These are phyloP conservation scores for Galeopterus variegatus DNA, from an alignment of 2,113 vertebrate genomes.

Conservation along the genomic window DNA sequence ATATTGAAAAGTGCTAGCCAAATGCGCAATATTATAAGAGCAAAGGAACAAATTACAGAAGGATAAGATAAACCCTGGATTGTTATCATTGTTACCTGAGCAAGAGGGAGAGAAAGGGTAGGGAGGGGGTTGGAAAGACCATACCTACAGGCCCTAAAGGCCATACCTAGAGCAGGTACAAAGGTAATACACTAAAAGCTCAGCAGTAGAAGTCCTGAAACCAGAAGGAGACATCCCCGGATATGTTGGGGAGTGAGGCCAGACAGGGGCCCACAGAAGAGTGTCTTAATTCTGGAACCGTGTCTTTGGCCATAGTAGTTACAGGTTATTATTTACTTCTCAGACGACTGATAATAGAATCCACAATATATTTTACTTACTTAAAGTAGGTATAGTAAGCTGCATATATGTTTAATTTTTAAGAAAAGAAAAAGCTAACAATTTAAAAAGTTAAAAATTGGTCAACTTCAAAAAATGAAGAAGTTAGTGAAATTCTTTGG, in stretches of 20 bases:
- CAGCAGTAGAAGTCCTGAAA: background rate
- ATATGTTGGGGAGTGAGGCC: background rate
- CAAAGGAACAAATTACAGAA: background rate
- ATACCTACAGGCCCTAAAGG: background rate
- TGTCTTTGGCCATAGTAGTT: background rate
- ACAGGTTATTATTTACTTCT: background rate
- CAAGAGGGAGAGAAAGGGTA: background rate
- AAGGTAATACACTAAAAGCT: background rate
- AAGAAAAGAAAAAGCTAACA: background rate
- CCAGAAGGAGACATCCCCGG: background rate
- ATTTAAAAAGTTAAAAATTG: too few species aligned
- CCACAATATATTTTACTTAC: slow-evolving; percentile 8
- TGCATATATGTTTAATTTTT: background rate
- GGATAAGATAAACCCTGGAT: background rate
- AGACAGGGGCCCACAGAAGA: background rate
- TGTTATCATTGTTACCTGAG: background rate
- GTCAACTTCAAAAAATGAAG: background rate
- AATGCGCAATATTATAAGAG: background rate
- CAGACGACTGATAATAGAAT: background rate
- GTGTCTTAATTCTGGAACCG: background rate
- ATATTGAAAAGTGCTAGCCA: background rate
- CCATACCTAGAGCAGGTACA: background rate
- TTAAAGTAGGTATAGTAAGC: background rate
- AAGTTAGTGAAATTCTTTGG: background rate
- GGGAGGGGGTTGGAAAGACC: background rate